These are phyloP conservation scores for Trematocara zebra DNA, from an alignment of 2,113 vertebrate genomes.

Conservation along the genomic window DNA sequence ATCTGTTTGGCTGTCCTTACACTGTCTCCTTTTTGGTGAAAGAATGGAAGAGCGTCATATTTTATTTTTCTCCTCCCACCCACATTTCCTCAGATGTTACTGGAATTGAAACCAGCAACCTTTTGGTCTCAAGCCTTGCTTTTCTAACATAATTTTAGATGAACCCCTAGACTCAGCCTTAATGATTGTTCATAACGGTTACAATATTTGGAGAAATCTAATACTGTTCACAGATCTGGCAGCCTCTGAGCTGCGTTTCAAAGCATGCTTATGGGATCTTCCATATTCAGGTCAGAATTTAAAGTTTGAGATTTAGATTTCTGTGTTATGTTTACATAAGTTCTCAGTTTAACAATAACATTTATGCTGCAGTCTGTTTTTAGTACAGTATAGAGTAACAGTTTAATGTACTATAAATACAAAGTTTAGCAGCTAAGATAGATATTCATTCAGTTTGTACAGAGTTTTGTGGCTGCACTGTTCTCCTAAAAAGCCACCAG, in stretches of 20 bases:
- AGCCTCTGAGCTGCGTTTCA: neutral
- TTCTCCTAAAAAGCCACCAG: neutral
- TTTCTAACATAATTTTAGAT: constrained; percentile 4
- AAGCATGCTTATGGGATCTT: neutral
- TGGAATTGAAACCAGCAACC: constrained; percentile 35
- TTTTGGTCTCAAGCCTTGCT: constrained; percentile 12
- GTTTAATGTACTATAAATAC: constrained; percentile 1
- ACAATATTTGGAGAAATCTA: neutral
- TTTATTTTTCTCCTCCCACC: neutral
- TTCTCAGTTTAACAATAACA: neutral
- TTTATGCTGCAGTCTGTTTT: neutral
- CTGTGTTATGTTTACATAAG: neutral
- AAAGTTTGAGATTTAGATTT: neutral
- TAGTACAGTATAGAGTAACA: neutral
- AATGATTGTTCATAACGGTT: neutral
- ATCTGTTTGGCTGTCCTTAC: constrained; percentile 11
- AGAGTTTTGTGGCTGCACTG: neutral
- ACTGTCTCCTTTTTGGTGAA: neutral
- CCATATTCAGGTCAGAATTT: neutral
- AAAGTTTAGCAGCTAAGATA: neutral
- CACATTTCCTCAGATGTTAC: constrained; percentile 6
- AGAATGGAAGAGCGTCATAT: neutral
- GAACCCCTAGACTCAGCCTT: neutral
- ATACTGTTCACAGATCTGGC: neutral
- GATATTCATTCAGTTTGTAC: neutral